Percentiles rank a stretch among this genome's conserved stretches.
These are phyloP conservation scores for Xanthia togata DNA, from an alignment of 2,888 invertebrate genomes.

Conservation along the genomic window DNA sequence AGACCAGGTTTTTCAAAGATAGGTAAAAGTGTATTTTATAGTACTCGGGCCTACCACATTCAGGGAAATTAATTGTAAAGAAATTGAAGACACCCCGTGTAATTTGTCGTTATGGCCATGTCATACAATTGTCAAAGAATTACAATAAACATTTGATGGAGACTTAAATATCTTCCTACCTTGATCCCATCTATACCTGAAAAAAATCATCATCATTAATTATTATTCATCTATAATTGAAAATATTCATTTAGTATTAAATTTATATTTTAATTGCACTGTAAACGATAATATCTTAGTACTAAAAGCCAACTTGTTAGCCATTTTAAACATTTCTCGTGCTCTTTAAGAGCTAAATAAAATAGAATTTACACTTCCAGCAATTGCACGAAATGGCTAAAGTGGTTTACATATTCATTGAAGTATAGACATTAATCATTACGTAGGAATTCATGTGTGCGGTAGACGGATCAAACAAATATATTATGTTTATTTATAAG, in stretches of 20 bases:
- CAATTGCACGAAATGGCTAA: not conserved
- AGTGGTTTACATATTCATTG: not conserved
- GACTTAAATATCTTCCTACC: not conserved
- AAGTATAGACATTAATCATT: not conserved
- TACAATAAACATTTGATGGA: not conserved
- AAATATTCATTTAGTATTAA: not conserved
- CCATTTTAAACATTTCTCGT: not conserved
- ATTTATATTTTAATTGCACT: not conserved
- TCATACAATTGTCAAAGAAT: not conserved
- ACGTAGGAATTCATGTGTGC: not conserved
- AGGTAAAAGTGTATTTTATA: not conserved
- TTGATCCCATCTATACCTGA: not conserved
- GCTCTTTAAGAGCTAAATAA: not conserved
- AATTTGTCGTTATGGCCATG: not conserved
- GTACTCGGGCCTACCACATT: not conserved
- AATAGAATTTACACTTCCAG: not conserved
- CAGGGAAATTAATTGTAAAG: not conserved
- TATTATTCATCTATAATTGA: not conserved
- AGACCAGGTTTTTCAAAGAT: not conserved
- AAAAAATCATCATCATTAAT: too few relatives aligned
- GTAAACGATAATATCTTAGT: not conserved
- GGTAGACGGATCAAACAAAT: not conserved
- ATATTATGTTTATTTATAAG: not conserved
- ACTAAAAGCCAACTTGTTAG: not conserved
- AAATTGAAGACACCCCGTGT: not conserved